Evolutionary conservation across 23 tunicate genomes (phyloP), one percentile per base, ranked within the genome.

Genomic region (Aplidium turbinatum): DNA sequence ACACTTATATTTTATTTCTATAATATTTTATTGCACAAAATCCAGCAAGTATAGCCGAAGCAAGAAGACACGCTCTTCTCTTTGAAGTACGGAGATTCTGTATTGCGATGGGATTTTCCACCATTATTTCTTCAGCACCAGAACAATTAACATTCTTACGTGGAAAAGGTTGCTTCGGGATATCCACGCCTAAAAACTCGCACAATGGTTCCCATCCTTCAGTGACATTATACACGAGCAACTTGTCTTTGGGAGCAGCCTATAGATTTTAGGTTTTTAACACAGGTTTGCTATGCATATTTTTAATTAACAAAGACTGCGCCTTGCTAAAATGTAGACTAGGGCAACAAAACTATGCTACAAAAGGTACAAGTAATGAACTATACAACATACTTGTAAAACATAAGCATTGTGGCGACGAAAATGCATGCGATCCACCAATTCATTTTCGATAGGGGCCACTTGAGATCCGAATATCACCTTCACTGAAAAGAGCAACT

Each of bases 231-330:
- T 26, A 60, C 13, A 60, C 68, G 7, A 60, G 68, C 6, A 60
- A 20, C n/a, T 60, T 60, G 36, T 60, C 68, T 30, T 60, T 60
- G 35, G 68, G 68, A 6, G 68, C 68, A 60, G 68, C 68, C 68
- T 60, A 30, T 9, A 42, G 16, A 42, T 42, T 9, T 16, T 42
- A 16, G 50, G 50, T 42, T 16, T 42, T 11, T 42, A 42, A 9
- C 16, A 42, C 11, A 16, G 50, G 50, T 42, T 42, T 42, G 16
- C 11, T 16, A 9, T 42, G 11, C 50, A 42, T n/a, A n/a, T n/a
- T n/a, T n/a, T n/a, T n/a, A n/a, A n/a, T n/a, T n/a, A n/a, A n/a
- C n/a, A n/a, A n/a, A n/a, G n/a, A n/a, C n/a, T n/a, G n/a, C n/a
- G n/a, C n/a, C n/a, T n/a, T n/a, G n/a, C n/a, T n/a, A n/a, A n/a